These are phyloP conservation scores for Aquatica leii DNA, from an alignment of 2,888 invertebrate species.

Conservation along the genomic window DNA sequence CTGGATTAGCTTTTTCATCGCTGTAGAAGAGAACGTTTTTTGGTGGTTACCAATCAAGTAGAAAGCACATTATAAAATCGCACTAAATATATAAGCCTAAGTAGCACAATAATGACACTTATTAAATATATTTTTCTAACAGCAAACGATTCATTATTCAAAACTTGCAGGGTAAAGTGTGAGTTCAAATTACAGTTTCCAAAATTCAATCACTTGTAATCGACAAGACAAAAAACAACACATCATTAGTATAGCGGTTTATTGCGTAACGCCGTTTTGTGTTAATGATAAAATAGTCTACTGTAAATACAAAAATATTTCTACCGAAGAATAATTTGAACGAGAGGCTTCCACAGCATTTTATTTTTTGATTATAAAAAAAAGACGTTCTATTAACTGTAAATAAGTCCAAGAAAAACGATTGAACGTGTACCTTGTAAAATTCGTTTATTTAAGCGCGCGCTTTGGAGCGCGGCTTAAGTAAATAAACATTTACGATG, in stretches of 20 bases:
- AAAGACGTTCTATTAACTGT: slow-evolving; percentile 14
- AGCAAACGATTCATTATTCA: slow-evolving; percentile 21
- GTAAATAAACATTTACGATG: slow-evolving; percentile 32
- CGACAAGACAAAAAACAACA: slow-evolving; percentile 49
- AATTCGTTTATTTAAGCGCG: slow-evolving; percentile 25
- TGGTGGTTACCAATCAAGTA: not conserved
- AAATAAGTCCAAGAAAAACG: slow-evolving; percentile 19
- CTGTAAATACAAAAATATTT: not conserved
- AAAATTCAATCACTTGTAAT: slow-evolving; percentile 48
- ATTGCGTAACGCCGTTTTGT: slow-evolving; percentile 5
- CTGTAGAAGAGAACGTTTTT: not conserved
- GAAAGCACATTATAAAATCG: slow-evolving; percentile 18
- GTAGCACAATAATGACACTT: slow-evolving; percentile 32
- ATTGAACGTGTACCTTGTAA: slow-evolving; percentile 25
- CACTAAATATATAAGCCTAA: slow-evolving; percentile 34
- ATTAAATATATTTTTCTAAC: slow-evolving; percentile 33
- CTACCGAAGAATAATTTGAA: slow-evolving; percentile 9
- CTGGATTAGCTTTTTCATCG: not conserved
- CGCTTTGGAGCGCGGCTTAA: slow-evolving; percentile 23
- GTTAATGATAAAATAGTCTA: not conserved
- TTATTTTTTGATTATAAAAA: slow-evolving; percentile 16
- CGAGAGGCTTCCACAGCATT: slow-evolving; percentile 29
- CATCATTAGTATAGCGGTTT: slow-evolving; percentile 56
- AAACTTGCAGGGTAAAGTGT: slow-evolving; percentile 55
- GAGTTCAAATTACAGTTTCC: slow-evolving; percentile 54